These are phyloP conservation scores for Saguinus midas DNA, from an alignment of 2,113 vertebrate genomes.

Conservation along the genomic window DNA sequence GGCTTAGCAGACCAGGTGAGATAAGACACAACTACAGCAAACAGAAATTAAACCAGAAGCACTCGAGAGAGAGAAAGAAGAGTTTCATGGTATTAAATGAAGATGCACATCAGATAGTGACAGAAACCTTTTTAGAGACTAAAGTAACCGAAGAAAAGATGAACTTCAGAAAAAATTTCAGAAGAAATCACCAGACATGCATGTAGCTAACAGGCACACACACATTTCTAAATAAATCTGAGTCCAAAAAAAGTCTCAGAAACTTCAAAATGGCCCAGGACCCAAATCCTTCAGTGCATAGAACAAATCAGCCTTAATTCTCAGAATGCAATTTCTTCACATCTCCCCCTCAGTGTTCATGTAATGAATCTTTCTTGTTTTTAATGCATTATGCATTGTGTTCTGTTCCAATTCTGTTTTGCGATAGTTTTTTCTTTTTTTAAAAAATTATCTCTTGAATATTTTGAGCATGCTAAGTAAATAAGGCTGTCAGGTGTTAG, in stretches of 20 bases:
- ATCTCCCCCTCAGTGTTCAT: neutral
- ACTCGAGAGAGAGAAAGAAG: neutral
- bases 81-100: neutral
- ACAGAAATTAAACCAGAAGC: neutral
- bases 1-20: neutral
- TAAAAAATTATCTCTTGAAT: constrained; percentile 32
- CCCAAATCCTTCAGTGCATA: neutral
- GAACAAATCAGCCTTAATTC: neutral
- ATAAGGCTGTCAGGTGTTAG: constrained; percentile 7
- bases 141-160: neutral
- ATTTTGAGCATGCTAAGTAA: constrained; percentile 49
- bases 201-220: neutral
- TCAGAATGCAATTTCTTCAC: neutral
- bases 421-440: constrained; percentile 27
- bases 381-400: constrained; percentile 1
- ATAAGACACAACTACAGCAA: neutral
- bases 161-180: neutral
- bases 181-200: neutral
- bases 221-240: neutral
- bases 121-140: neutral
- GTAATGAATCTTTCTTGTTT: neutral
- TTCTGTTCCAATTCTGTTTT: constrained; percentile 14
- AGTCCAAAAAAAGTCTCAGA: neutral
- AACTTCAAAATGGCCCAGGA: neutral
- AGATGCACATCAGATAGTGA: neutral